Conservation (phyloP, 2,888 invertebrate species). For the Leptarthrus brevirostris region DNA sequence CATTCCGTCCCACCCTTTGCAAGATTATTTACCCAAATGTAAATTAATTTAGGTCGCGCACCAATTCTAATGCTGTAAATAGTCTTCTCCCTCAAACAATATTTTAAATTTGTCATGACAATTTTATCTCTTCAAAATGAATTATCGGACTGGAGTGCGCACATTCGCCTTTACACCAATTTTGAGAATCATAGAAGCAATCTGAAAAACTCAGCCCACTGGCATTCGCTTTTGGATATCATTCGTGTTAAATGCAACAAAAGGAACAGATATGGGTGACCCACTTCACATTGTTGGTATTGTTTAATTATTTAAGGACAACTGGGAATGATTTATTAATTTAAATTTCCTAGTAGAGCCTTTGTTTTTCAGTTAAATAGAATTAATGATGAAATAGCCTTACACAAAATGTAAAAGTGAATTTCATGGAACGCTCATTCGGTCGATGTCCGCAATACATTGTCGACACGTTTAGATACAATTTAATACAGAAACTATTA, state of each 20-base stretch:
- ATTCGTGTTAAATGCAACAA: not conserved
- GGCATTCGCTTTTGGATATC: not conserved
- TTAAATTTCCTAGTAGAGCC: too few relatives aligned
- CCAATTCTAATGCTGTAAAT: conserved; percentile 45
- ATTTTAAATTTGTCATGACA: conserved; percentile 44
- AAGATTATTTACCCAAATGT: conserved; percentile 8
- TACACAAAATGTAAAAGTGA: too few relatives aligned
- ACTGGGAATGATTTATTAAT: too few relatives aligned
- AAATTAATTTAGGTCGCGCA: conserved; percentile 50
- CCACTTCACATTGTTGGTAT: conserved; percentile 6
- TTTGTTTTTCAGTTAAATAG: too few relatives aligned
- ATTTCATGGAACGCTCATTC: too few relatives aligned
- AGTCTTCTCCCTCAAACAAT: conserved; percentile 36
- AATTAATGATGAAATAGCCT: too few relatives aligned
- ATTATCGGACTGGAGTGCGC: conserved; percentile 6
- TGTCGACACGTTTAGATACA: too few relatives aligned
- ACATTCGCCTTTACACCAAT: not conserved
- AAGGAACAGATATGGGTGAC: conserved; percentile 9
- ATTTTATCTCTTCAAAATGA: conserved; percentile 45
- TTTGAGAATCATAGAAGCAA: not conserved
- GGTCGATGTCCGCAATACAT: too few relatives aligned
- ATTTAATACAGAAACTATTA: too few relatives aligned
- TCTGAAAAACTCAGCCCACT: too few relatives aligned
- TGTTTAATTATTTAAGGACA: too few relatives aligned
- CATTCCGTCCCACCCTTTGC: conserved; percentile 28